Base-by-base conservation (phyloP, 2,113 vertebrate genomes). In the Uropsilus gracilis region DNA sequence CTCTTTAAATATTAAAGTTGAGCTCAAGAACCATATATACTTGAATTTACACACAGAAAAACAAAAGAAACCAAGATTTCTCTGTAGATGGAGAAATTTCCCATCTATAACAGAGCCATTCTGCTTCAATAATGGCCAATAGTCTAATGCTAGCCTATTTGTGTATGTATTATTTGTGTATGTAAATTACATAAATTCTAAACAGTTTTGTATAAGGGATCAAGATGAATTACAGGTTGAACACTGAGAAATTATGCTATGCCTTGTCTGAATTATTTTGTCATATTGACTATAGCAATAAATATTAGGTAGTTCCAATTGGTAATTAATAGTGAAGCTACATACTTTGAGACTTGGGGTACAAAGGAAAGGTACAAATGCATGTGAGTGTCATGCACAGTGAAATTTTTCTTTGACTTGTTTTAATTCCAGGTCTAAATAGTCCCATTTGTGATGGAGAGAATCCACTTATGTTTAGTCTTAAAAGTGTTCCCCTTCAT, bases 341-440 rank as follows among this genome's bases (percentile, higher is more conserved):
- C 26, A 89, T 85, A 11, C 18, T 28, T 73, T 17, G 39, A 94
- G 75, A 84, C 7, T 84, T 8, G 55, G 14, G 17, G 17, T 85
- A 1, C 1, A 39, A 86, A 72, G 66, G 53, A 66, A 76, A 73
- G 66, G 37, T 77, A 42, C 61, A 92, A 78, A 14, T 42, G 2
- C 1, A 16, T 42, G 30, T 78, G 5, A 82, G 24, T 66, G 22
- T 91, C 76, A 63, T 32, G 14, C n/a, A 59, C 2, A 77, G 14
- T 76, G 61, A 81, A 57, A 73, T 53, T 81, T 66, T 80, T 13
- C 37, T 92, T 90, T 84, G 66, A 11, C 88, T 72, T 93, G 53
- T 50, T 92, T 77, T 84, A n/a, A 64, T 91, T 94, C 83, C 28
- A 90, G 13, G 9, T 4, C 53, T 66, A 91, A 84, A 63, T 28